Base-by-base conservation (phyloP, 2,113 vertebrate genomes). In the Melierax canorus region DNA sequence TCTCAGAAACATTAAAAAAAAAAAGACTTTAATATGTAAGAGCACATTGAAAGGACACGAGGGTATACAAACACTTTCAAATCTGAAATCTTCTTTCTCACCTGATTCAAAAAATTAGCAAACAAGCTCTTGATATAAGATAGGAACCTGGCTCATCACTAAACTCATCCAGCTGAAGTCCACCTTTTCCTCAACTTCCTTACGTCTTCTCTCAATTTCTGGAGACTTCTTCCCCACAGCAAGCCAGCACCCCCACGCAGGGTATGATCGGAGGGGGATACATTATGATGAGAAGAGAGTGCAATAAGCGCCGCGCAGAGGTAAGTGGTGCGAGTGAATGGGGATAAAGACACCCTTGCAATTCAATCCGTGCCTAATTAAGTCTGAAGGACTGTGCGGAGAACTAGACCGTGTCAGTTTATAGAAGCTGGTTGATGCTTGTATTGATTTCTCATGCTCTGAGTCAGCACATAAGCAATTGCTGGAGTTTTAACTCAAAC, bases 371-470 rank as follows among this genome's bases (percentile, higher is more conserved):
- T 68, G 63, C 19, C 59, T 91, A 94, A 92, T 96, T 96, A 94
- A 89, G 34, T 51, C 76, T 81, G 82, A 80, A 91, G 56, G 48
- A 77, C 79, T 81, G 46, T 71, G 51, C 0, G 0, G 27, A 84
- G 86, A 91, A 64, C 60, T 68, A 67, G 73, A 75, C 62, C 9
- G 1, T 79, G 26, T 23, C 83, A 84, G 72, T 93, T 81, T 68
- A 39, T 41, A 86, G 79, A 75, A 86, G 68, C 9, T 86, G 81
- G 58, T 58, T 83, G 79, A 69, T 93, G n/a, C 38, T 56, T 39
- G 12, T 72, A 94, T 95, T 76, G 91, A 92, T 88, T 96, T 89
- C 73, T 64, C 36, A 81, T 73, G 13, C 38, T 86, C 86, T 91
- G 92, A 97, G 41, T 94, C 91, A 87, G 73, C 68, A 94, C 60